These are phyloP conservation scores for Hippoglossus hippoglossus DNA, from an alignment of 2,797 vertebrate species.

Conservation along the genomic window DNA sequence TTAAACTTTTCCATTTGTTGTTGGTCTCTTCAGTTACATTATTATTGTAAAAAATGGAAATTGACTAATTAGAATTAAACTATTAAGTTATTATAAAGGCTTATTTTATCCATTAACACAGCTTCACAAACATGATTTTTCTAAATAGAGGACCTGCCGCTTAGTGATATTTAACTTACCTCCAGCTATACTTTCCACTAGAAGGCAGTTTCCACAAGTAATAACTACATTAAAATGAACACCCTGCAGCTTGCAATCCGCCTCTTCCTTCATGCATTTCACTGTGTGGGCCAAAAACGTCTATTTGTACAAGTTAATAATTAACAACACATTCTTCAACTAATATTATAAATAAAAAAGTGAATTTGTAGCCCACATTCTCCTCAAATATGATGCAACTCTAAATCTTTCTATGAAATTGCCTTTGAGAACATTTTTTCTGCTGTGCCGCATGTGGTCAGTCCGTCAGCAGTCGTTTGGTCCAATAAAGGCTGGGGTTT, in stretches of 20 bases:
- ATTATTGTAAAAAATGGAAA: background rate
- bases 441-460: conserved; percentile 71
- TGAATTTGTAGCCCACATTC: conserved; percentile 14
- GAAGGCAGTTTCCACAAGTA: conserved; percentile 44
- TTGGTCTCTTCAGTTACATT: background rate
- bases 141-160: conserved; percentile 12
- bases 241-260: conserved; percentile 20
- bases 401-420: conserved; percentile 58
- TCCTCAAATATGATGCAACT: conserved; percentile 52
- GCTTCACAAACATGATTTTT: conserved; percentile 16
- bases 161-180: conserved; percentile 19
- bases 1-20: conserved; percentile 30
- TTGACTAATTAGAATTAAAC: background rate
- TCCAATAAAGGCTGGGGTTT: conserved; percentile 69
- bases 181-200: conserved; percentile 52
- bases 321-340: conserved; percentile 35
- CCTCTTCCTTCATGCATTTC: conserved; percentile 25
- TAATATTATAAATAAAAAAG: conserved; percentile 46
- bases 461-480: conserved; percentile 76
- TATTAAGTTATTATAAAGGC: background rate
- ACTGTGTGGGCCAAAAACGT: conserved; percentile 13
- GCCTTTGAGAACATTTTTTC: conserved; percentile 47
- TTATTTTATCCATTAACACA: conserved; percentile 5
- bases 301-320: conserved; percentile 46
- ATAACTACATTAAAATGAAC: conserved; percentile 39